phyloP scores from a whole-genome alignment of 2,113 vertebrate species.

The Steatornis caripensis region DNA sequence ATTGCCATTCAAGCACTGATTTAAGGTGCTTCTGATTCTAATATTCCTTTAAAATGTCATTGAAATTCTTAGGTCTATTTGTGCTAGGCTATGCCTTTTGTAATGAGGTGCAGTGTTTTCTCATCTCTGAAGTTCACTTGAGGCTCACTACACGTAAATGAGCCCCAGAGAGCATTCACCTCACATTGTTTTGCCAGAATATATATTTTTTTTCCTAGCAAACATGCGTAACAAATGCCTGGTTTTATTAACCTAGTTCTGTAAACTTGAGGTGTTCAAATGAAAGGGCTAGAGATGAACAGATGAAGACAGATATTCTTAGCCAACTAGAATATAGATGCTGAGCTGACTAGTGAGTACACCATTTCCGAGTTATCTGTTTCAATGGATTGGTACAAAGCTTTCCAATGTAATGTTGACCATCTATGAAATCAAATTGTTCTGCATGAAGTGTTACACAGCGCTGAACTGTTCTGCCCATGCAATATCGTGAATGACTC shows the following conservation, averaged over 20 bases:
- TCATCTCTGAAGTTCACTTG: neutral
- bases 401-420: neutral
- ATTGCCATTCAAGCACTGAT: neutral
- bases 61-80: neutral
- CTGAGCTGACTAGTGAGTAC: neutral
- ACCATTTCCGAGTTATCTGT: neutral
- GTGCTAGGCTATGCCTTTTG: neutral
- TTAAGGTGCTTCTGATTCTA: neutral
- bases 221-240: neutral
- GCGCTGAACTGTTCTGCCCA: neutral
- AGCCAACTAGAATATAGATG: neutral
- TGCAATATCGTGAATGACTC: neutral
- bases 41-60: slow-evolving; percentile 2
- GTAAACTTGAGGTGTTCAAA: neutral
- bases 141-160: neutral
- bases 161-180: neutral
- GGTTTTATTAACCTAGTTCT: neutral
- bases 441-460: neutral
- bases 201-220: neutral
- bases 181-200: neutral
- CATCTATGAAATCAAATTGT: neutral
- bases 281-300: neutral
- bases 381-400: neutral
- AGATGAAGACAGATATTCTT: neutral
- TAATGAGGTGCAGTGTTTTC: neutral